Percentiles rank a stretch among this genome's conserved stretches.
phyloP scores from a whole-genome alignment of 2,797 vertebrate genomes.

The Benthosema pterotum region DNA sequence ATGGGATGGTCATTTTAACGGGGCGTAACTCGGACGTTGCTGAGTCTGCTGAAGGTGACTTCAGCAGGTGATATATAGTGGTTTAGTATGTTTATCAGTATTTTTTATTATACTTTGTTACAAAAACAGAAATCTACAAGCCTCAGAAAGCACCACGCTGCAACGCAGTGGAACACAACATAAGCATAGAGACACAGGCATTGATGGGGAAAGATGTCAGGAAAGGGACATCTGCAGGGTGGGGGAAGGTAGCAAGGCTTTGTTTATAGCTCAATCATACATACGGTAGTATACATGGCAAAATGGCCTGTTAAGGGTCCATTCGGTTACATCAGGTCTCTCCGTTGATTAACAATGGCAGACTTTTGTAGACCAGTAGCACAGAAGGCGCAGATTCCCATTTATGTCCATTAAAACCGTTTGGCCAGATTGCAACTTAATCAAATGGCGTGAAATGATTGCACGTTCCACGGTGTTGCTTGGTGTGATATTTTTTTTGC shows the following conservation, averaged over 20 bases:
- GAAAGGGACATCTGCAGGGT: constrained; percentile 57
- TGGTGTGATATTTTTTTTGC: constrained; percentile 8
- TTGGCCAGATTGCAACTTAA: constrained; percentile 1
- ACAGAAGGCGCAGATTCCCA: constrained; percentile 11
- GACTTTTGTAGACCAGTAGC: constrained; percentile 35
- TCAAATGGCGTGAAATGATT: background rate
- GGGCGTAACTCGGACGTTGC: too few relatives aligned
- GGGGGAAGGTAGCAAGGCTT: constrained; percentile 53
- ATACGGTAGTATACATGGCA: too few relatives aligned
- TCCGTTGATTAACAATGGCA: too few relatives aligned
- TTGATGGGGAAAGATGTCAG: constrained; percentile 34
- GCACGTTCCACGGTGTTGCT: constrained; percentile 8
- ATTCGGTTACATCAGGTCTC: too few relatives aligned
- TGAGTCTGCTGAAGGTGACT: too few relatives aligned
- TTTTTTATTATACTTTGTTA: too few relatives aligned
- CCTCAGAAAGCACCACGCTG: too few relatives aligned
- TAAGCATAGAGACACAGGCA: constrained; percentile 54
- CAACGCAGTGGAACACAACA: constrained; percentile 9
- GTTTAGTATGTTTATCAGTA: too few relatives aligned
- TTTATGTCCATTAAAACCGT: constrained; percentile 9
- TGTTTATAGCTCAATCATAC: constrained; percentile 38
- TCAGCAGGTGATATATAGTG: too few relatives aligned
- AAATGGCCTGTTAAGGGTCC: too few relatives aligned
- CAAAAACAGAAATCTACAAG: too few relatives aligned
- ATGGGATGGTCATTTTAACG: too few relatives aligned